A percentile compares a stretch with the other conserved stretches of the same genome.
phyloP scores from a whole-genome alignment of 2,888 invertebrate species.

The Hedychridium roseum region DNA sequence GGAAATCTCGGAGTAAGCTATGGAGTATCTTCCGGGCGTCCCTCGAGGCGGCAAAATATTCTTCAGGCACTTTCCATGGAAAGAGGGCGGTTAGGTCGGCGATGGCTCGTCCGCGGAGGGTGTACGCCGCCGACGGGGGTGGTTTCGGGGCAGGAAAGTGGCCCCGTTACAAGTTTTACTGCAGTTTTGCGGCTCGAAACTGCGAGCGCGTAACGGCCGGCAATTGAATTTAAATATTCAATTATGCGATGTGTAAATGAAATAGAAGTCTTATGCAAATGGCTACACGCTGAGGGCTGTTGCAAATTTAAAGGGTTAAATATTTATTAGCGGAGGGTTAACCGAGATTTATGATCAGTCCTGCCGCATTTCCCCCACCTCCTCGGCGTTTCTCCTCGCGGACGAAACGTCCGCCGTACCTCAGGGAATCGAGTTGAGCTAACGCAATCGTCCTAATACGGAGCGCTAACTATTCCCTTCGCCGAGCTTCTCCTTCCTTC shows the following conservation, averaged over 20 bases:
- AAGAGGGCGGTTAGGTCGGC: slow-evolving; percentile 31
- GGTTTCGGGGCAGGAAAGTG: slow-evolving; percentile 55
- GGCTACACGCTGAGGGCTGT: slow-evolving; percentile 63
- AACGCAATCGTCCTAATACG: too few species aligned
- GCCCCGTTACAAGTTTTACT: slow-evolving; percentile 65
- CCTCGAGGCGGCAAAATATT: slow-evolving; percentile 44
- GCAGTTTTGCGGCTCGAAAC: slow-evolving; percentile 65
- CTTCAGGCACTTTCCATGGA: slow-evolving; percentile 46
- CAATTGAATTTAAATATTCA: slow-evolving; percentile 67
- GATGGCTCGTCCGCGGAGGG: slow-evolving; percentile 27
- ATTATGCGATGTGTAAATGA: slow-evolving; percentile 68
- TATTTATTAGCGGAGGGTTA: slow-evolving; percentile 64
- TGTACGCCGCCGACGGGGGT: slow-evolving; percentile 27
- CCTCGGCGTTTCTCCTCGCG: slow-evolving; percentile 25
- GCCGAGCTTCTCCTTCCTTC: too few species aligned
- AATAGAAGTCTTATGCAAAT: slow-evolving; percentile 69
- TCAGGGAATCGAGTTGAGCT: slow-evolving; percentile 26
- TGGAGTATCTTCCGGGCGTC: slow-evolving; percentile 21
- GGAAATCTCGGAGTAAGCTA: too few species aligned
- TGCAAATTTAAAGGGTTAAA: slow-evolving; percentile 65
- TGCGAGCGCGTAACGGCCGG: slow-evolving; percentile 60
- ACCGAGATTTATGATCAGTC: slow-evolving; percentile 60
- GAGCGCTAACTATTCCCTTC: too few species aligned
- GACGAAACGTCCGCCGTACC: slow-evolving; percentile 22
- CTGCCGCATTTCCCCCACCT: slow-evolving; percentile 15